Evolutionary conservation across 2,888 invertebrate genomes (phyloP), one percentile per base, ranked within the genome.

Genomic region (Cheilosia vernalis): DNA sequence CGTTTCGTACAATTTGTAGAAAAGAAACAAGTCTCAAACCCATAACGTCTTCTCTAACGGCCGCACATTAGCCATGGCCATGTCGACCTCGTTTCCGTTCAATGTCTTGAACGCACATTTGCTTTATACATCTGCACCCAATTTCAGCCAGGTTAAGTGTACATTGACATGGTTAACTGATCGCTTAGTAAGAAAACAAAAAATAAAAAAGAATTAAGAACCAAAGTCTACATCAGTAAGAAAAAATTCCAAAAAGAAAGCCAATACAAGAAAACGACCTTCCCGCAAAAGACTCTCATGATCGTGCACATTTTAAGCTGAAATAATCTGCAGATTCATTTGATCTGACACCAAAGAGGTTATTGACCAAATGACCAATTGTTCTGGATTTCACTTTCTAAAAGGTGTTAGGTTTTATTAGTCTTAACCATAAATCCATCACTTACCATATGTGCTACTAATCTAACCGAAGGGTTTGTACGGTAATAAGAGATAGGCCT

Each of bases 111-210:
- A 73, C 72, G 72, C 61, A 73, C 61, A 66, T 67, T 47, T 47
- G 42, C 55, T 67, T 44, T 37, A 30, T n/a, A n/a, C 60, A 49
- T 63, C 19, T 56, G 61, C 63, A 61, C 78, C 78, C 44, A 70
- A 78, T 69, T 63, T 63, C 17, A 27, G 69, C 27, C 49, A 40
- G 78, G 69, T 78, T 78, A 78, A 78, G 69, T 63, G 78, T 63
- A 69, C 78, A 78, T 78, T 78, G 78, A 70, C 78, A 78, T 49
- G 69, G 78, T 78, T 78, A 69, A 63, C 55, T 40, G 56, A 53
- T 78, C 69, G 60, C 37, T 37, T n/a, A 47, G 33, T 9, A 47
- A 30, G 1, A 40, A 49, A 27, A 27, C 5, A 27, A 27, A 30
- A 69, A 49, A 49, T 58, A 47, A 21, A 24, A 24, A 21, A 27